These are phyloP conservation scores for Phallusia fumigata DNA, from an alignment of 23 tunicate species.

Conservation along the genomic window DNA sequence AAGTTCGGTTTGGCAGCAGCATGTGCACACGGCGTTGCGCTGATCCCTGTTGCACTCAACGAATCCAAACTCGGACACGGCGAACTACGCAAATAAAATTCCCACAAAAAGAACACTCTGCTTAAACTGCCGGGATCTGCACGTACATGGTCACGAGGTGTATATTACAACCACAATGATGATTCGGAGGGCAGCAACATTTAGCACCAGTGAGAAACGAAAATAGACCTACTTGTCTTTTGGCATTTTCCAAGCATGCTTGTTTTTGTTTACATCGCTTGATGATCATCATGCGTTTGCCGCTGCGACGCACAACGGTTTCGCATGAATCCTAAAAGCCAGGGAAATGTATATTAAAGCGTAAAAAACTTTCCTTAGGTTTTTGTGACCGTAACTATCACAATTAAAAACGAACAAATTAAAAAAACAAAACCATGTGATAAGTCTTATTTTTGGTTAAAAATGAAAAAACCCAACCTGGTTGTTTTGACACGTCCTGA, in stretches of 20 bases:
- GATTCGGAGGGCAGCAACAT: no score
- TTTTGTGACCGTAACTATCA: no score
- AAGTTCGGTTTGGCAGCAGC: slow-evolving; percentile 45
- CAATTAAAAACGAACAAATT: no score
- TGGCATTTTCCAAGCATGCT: slow-evolving; percentile 39
- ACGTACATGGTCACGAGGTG: no score
- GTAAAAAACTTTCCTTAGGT: no score
- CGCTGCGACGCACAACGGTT: slow-evolving; percentile 39
- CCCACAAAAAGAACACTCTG: no score
- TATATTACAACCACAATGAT: no score
- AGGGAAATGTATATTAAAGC: not conserved
- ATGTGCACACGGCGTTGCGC: slow-evolving; percentile 37
- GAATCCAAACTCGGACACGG: not conserved
- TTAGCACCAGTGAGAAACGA: no score
- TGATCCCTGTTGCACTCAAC: slow-evolving; percentile 36
- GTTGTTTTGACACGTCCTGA: slow-evolving; percentile 23
- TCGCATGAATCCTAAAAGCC: slow-evolving; percentile 32
- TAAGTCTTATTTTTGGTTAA: no score
- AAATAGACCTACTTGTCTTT: slow-evolving; percentile 24
- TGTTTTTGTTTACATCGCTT: slow-evolving; percentile 52
- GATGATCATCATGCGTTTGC: slow-evolving; percentile 6
- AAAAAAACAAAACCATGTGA: no score
- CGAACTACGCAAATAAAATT: no score
- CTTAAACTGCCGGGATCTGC: no score
- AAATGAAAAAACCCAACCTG: slow-evolving; percentile 16